Evolutionary conservation across 2,797 vertebrate genomes (phyloP), one percentile per base, ranked within the genome.

Genomic region (Alca torda): DNA sequence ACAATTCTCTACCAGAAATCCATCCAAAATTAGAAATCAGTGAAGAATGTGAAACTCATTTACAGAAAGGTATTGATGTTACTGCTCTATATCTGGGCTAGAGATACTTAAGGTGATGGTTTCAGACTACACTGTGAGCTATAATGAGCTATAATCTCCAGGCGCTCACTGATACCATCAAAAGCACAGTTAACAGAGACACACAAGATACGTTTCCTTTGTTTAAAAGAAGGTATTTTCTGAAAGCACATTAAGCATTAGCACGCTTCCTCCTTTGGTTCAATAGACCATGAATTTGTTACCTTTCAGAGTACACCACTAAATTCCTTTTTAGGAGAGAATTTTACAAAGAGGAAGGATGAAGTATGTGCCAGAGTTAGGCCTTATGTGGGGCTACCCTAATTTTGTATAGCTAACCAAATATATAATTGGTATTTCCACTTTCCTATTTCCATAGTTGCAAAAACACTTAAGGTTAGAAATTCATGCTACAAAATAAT

Each of bases 241-340:
- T 64, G 25, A 89, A 89, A 93, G 70, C 37, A 74, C 13, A 35
- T 76, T 23, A 90, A 89, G n/a, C 37, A 33, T 63, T 65, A 86
- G 63, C 67, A 90, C 0, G 1, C 82, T 96, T 95, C 91, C 81
- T 95, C 72, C 68, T 93, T 84, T 46, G 56, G 64, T 89, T 93
- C 81, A 83, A 68, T 2, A 91, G 63, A 95, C 86, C 86, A 79
- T 61, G 70, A 95, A 90, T 91, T 74, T 67, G 60, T 68, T 92
- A 53, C 64, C 68, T 88, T 67, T 82, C 77, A 91, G 45, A 90
- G 31, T 26, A 59, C 13, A 25, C 19, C 35, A 46, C 30, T 65
- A 51, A 53, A 68, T 57, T 91, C 87, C 64, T 87, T 95, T 96
- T 92, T 86, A 69, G 87, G 84, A 92, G 76, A 94, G 41, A 86